phyloP scores from a whole-genome alignment of 2,797 vertebrate species.

The Labroides dimidiatus region DNA sequence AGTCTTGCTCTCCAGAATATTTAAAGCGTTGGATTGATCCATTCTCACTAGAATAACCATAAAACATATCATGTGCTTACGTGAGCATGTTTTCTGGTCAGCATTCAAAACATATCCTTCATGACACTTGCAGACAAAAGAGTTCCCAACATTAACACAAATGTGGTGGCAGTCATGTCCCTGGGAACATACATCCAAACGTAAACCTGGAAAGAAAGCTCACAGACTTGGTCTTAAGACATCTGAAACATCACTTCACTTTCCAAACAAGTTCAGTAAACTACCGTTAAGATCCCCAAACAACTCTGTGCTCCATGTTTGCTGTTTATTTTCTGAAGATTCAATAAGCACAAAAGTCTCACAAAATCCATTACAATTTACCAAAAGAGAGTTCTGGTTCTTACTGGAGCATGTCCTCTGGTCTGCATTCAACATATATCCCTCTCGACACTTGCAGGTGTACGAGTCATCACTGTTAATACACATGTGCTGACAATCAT shows the following conservation, averaged over 20 bases:
- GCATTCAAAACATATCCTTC: slow-evolving; percentile 79
- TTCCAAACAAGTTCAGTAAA: too few species aligned
- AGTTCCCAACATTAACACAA: slow-evolving; percentile 71
- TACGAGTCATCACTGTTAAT: slow-evolving; percentile 80
- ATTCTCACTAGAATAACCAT: too few species aligned
- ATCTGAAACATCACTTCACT: too few species aligned
- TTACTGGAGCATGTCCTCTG: slow-evolving; percentile 88
- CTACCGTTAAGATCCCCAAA: too few species aligned
- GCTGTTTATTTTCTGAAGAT: too few species aligned
- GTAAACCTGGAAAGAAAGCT: slow-evolving; percentile 61
- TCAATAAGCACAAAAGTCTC: background rate
- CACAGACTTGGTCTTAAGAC: too few species aligned
- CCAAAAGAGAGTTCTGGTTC: slow-evolving; percentile 41
- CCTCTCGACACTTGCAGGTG: slow-evolving; percentile 85
- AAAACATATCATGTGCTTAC: too few species aligned
- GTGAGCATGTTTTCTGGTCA: slow-evolving; percentile 63
- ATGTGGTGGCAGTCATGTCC: slow-evolving; percentile 83
- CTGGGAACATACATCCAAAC: slow-evolving; percentile 63
- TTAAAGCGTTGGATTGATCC: too few species aligned
- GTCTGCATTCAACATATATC: slow-evolving; percentile 86
- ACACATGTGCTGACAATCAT: slow-evolving; percentile 90
- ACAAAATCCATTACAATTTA: background rate
- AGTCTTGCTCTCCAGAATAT: too few species aligned
- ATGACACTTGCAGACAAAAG: slow-evolving; percentile 79
- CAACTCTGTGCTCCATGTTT: too few species aligned